phyloP scores from a whole-genome alignment of 2,888 invertebrate genomes.

The Amiota communis region DNA sequence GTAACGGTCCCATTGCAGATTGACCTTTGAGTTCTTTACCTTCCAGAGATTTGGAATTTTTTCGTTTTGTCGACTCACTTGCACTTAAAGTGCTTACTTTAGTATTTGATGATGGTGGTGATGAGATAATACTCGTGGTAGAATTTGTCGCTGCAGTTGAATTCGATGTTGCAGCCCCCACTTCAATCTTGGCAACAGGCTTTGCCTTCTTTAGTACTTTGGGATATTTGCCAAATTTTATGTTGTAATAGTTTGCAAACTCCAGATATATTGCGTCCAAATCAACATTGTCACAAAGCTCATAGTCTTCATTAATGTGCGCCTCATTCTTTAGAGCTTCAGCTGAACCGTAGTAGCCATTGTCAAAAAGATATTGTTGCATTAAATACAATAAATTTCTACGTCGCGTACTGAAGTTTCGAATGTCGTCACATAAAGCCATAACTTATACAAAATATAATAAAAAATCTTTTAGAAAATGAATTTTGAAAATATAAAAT shows the following conservation, averaged over 20 bases:
- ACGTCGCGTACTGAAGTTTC: slow-evolving; percentile 70
- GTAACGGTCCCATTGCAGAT: neutral
- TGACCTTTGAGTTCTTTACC: neutral
- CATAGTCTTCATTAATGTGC: slow-evolving; percentile 77
- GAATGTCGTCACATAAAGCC: slow-evolving; percentile 63
- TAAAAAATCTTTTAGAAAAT: no score
- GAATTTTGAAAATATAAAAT: no score
- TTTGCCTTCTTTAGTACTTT: slow-evolving; percentile 79
- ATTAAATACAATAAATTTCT: slow-evolving; percentile 79
- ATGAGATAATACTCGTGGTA: neutral
- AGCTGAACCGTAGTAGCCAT: slow-evolving; percentile 79
- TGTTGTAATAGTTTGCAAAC: slow-evolving; percentile 88
- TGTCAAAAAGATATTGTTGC: slow-evolving; percentile 79
- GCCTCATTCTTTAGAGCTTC: slow-evolving; percentile 82
- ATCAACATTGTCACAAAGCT: slow-evolving; percentile 93
- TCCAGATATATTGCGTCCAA: slow-evolving; percentile 90
- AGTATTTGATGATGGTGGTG: neutral
- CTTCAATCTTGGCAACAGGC: slow-evolving; percentile 57
- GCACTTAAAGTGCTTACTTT: neutral
- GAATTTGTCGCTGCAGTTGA: neutral
- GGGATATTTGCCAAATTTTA: slow-evolving; percentile 90
- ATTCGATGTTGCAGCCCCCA: slow-evolving; percentile 31
- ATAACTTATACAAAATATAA: slow-evolving; percentile 5
- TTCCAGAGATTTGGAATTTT: slow-evolving; percentile 27
- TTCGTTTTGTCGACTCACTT: neutral